Base-by-base conservation (phyloP, 2,797 vertebrate genomes). In the Pipistrellus pygmaeus region DNA sequence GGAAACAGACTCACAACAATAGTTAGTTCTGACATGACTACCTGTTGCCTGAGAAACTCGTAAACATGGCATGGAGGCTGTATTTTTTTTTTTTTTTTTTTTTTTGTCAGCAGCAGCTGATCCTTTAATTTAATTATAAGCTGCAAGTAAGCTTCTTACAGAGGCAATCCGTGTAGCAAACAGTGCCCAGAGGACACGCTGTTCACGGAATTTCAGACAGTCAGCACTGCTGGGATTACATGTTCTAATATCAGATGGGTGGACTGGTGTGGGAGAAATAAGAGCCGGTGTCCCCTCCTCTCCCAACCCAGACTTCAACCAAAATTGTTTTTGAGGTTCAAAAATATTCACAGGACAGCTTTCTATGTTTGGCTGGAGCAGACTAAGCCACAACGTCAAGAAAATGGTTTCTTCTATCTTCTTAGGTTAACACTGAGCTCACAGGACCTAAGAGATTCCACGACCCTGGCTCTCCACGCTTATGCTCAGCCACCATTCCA, bases 311-410 rank as follows among this genome's bases (percentile, higher is more conserved):
- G 60, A 77, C 66, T 85, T 69, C 92, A 97, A 96, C 96, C 97
- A 96, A 97, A 97, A 97, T 95, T 96, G 85, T 92, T 97, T 96
- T 85, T 97, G 97, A 95, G 96, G 97, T 96, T 97, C 94, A 92
- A 23, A 97, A 97, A 84, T 95, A 97, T 94, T 97, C 97, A 93
- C 90, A 96, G 38, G 85, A 95, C 77, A 93, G 83, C 90, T 97
- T 97, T 96, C 97, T 95, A 95, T 93, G 96, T 93, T 97, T 94
- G 96, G 96, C 93, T 75, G 44, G 51, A 90, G 78, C 14, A 53
- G 48, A 51, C 44, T 30, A 23, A 93, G 71, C 18, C 51, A 25
- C 27, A 80, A 85, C 57, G 64, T 86, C 96, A 96, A 92, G 84
- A 93, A 92, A 92, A 94, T 35, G 25, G 35, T 88, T 92, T 92